These are phyloP conservation scores for Spisula subtruncata DNA, from an alignment of 2,888 invertebrate species.

Conservation along the genomic window DNA sequence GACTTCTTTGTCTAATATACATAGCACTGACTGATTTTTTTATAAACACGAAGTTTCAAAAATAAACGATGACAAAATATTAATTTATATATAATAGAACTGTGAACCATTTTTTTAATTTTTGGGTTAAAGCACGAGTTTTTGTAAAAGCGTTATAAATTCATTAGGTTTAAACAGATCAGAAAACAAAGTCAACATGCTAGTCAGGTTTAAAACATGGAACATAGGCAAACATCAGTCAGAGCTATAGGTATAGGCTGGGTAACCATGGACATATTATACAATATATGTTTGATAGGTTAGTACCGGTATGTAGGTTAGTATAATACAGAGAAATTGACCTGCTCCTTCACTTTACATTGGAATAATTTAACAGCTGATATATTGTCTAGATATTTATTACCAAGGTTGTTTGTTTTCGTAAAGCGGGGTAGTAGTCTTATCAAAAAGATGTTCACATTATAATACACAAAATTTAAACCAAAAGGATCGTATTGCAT, in stretches of 20 bases:
- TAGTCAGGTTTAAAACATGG: not conserved
- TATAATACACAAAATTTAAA: too few relatives aligned
- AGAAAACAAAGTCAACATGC: not conserved
- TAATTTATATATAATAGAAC: too few relatives aligned
- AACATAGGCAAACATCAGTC: not conserved
- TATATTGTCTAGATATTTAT: too few relatives aligned
- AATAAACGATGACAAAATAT: too few relatives aligned
- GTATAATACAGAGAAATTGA: too few relatives aligned
- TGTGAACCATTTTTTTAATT: not conserved
- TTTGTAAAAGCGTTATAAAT: not conserved
- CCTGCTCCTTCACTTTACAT: too few relatives aligned
- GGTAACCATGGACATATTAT: not conserved
- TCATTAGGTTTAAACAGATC: not conserved
- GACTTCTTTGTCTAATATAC: not conserved
- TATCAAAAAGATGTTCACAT: too few relatives aligned
- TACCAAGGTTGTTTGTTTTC: too few relatives aligned
- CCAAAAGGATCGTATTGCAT: too few relatives aligned
- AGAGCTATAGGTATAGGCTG: not conserved
- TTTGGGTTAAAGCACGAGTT: not conserved
- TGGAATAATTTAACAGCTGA: too few relatives aligned
- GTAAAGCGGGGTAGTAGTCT: too few relatives aligned
- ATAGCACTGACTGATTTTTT: not conserved
- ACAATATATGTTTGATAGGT: not conserved
- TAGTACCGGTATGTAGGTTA: not conserved
- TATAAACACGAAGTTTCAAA: not conserved